Percentiles rank a stretch among this genome's conserved stretches.
These are phyloP conservation scores for Naso thynnoides DNA, from an alignment of 2,797 vertebrate genomes.

Conservation along the genomic window DNA sequence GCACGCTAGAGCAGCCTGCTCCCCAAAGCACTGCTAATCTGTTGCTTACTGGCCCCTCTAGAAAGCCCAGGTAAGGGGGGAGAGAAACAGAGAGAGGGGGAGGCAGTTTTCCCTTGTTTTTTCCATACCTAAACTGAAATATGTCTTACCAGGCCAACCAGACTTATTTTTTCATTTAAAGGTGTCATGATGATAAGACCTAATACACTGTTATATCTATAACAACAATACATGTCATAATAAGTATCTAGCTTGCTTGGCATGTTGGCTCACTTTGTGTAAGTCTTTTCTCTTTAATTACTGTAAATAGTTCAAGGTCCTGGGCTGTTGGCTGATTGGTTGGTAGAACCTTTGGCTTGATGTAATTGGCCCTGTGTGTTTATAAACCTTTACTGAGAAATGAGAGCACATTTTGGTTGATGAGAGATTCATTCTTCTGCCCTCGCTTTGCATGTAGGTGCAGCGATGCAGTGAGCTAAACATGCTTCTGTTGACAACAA, in stretches of 20 bases:
- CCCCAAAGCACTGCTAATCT: conserved; percentile 75
- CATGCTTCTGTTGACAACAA: too few species aligned
- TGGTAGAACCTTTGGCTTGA: background rate
- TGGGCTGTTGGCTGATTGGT: conserved; percentile 9
- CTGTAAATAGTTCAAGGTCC: background rate
- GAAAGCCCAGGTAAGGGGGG: conserved; percentile 63
- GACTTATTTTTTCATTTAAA: background rate
- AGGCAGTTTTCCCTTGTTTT: conserved; percentile 24
- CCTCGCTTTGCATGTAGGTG: background rate
- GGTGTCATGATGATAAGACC: accelerated
- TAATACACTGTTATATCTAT: background rate
- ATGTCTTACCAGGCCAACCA: background rate
- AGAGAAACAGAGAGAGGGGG: background rate
- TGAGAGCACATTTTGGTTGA: background rate
- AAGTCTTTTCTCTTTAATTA: background rate
- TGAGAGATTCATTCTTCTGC: background rate
- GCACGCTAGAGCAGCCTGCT: conserved; percentile 75
- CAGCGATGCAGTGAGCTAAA: too few species aligned
- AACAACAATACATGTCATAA: background rate
- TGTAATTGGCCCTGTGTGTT: background rate
- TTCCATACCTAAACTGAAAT: conserved; percentile 3
- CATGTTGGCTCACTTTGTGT: conserved; percentile 3
- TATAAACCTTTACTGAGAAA: background rate
- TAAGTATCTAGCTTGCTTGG: too few species aligned
- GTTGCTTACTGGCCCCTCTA: conserved; percentile 64